phyloP scores from a whole-genome alignment of 2,888 invertebrate species.

The Hydraecia micacea region DNA sequence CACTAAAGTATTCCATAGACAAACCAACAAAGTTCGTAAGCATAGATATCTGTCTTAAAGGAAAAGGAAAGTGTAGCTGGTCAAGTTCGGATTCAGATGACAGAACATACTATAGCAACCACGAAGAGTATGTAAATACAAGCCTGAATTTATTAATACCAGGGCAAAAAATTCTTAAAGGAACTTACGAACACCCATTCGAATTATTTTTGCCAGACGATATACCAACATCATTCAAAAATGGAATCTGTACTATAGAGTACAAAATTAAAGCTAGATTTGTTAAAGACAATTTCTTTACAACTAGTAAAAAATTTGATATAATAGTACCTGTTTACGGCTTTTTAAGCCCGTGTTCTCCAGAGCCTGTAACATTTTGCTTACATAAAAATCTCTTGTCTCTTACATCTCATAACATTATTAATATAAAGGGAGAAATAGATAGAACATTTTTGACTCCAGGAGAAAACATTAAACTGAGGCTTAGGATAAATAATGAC shows the following conservation, averaged over 20 bases:
- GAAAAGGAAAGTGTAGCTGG: slow-evolving; percentile 65
- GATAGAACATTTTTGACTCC: slow-evolving; percentile 42
- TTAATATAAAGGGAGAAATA: slow-evolving; percentile 37
- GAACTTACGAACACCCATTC: slow-evolving; percentile 38
- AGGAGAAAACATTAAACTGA: slow-evolving; percentile 51
- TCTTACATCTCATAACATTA: not conserved
- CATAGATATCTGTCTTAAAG: slow-evolving; percentile 61
- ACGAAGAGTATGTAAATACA: slow-evolving; percentile 59
- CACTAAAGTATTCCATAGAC: slow-evolving; percentile 63
- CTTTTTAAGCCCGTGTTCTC: slow-evolving; percentile 15
- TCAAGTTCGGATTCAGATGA: not conserved
- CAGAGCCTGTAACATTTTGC: slow-evolving; percentile 37
- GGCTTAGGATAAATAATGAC: slow-evolving; percentile 35
- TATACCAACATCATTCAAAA: slow-evolving; percentile 51
- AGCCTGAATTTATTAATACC: slow-evolving; percentile 35
- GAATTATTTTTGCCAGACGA: slow-evolving; percentile 43
- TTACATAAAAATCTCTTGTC: slow-evolving; percentile 40
- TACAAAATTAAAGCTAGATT: slow-evolving; percentile 48
- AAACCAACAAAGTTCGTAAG: slow-evolving; percentile 60
- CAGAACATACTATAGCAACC: slow-evolving; percentile 16
- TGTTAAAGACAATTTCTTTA: slow-evolving; percentile 39
- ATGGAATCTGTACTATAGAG: slow-evolving; percentile 34
- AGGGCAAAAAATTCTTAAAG: not conserved
- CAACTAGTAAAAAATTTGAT: slow-evolving; percentile 22
- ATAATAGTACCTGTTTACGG: slow-evolving; percentile 39